Evolutionary conservation across 2,113 vertebrate species (phyloP), one percentile per base, ranked within the genome.

Genomic region (Sinocyclocheilus grahami): DNA sequence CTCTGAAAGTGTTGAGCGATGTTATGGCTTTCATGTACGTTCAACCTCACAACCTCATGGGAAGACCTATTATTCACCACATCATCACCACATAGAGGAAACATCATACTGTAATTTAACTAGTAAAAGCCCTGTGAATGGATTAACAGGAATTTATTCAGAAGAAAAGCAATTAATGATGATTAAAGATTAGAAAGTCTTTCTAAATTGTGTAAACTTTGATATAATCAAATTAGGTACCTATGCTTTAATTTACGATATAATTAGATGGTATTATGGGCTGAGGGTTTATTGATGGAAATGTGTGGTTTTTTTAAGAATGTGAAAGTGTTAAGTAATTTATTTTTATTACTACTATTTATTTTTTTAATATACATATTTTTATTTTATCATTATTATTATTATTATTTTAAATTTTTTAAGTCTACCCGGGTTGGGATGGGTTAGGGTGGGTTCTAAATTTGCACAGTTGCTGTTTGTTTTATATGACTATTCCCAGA

Each of bases 21-120:
- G 63, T 33, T 30, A 24, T 24, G 62, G 6, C 27, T 69, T 69
- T 18, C 27, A 33, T 33, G 27, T 27, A 18, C 8, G 14, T 33
- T 69, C 27, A 69, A 69, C 65, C 65, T 69, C 65, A 69, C 65
- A 65, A 69, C 65, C 27, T 69, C 65, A 67, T 33, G 65, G 65
- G 65, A 69, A 69, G 13, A 33, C 5, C 13, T 69, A 16, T 65
- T 30, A 65, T 69, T 69, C 65, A 69, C 65, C 27, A 33, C 65
- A 69, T 14, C 60, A 24, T 65, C 24, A 67, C 63, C 63, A 67
- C 63, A 65, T 5, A 67, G 63, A 67, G 63, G 27, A 30, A 30
- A 14, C 62, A 63, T 63, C 24, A 65, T 27, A 65, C 12, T 30
- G 27, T 65, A 24, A 67, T 67, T 67, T 30, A 67, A 67, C 27